Evolutionary conservation across 2,888 invertebrate genomes (phyloP).

Genomic region (Orthosia incerta): DNA sequence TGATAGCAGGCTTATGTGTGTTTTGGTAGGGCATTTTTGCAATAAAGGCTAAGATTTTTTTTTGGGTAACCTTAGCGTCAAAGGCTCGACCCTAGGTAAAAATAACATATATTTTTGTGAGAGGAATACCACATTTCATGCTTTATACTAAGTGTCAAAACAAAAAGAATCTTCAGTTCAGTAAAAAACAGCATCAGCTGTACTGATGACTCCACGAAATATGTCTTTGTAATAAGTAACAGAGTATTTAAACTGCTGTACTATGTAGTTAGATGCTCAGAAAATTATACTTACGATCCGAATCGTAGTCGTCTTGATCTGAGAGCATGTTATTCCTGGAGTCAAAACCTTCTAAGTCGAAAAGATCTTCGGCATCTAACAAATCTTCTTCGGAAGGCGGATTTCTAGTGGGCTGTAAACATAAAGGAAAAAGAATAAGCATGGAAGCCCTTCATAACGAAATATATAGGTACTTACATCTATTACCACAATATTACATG

Average conservation of each 20-base stretch:
- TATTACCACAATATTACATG: neutral
- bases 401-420: conserved; percentile 79
- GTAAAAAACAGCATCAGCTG: neutral
- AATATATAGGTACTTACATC: neutral
- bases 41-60: too few species aligned
- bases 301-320: conserved; percentile 93
- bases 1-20: conserved; percentile 7
- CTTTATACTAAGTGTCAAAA: neutral
- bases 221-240: neutral
- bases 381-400: conserved; percentile 86
- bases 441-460: neutral
- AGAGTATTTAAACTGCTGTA: neutral
- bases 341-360: conserved; percentile 94
- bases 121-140: neutral
- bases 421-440: conserved; percentile 9
- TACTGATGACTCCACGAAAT: neutral
- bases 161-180: neutral
- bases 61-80: too few species aligned
- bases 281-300: conserved; percentile 91
- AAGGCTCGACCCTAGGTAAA: too few species aligned
- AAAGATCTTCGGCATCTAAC: conserved; percentile 93
- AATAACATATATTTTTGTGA: neutral
- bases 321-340: conserved; percentile 86
- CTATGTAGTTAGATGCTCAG: neutral
- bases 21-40: neutral